Conservation (phyloP, 1,140 invertebrate species). For the Saccostrea echinata region DNA sequence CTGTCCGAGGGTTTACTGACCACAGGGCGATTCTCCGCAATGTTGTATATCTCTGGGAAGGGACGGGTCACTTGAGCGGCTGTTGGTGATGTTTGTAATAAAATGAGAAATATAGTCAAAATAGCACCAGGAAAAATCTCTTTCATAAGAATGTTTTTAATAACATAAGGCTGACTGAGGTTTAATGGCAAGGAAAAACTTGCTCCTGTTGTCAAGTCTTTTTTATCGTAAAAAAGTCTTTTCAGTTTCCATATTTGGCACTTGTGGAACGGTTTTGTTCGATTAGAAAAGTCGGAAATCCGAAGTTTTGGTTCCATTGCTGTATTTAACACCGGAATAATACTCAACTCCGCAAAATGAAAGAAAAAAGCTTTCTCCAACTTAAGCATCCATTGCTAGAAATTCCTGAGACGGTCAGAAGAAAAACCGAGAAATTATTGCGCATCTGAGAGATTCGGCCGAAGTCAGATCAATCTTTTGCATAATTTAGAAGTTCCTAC, state of each 20-base stretch:
- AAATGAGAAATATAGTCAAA: conserved; percentile 3
- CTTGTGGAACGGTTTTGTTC: neutral
- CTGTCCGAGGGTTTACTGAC: conserved; percentile 70
- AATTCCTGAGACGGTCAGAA: neutral
- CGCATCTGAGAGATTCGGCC: neutral
- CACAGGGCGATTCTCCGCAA: conserved; percentile 66
- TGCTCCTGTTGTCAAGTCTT: neutral
- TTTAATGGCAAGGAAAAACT: neutral
- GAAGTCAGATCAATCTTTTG: conserved; percentile 14
- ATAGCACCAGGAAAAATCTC: neutral
- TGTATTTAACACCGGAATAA: conserved; percentile 14
- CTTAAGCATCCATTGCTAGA: neutral
- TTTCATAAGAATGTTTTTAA: neutral
- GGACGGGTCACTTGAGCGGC: conserved; percentile 51
- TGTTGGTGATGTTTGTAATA: neutral
- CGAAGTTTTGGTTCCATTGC: neutral
- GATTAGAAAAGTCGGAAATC: neutral
- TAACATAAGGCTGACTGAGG: neutral
- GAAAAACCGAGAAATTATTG: neutral
- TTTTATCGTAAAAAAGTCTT: conserved; percentile 15
- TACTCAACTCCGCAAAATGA: neutral
- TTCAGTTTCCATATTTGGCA: conserved; percentile 3
- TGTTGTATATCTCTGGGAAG: conserved; percentile 75
- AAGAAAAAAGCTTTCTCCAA: neutral
- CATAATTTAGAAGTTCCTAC: conserved; percentile 25